phyloP scores from a whole-genome alignment of 2,888 invertebrate genomes.

The Apotomis betuletana region DNA sequence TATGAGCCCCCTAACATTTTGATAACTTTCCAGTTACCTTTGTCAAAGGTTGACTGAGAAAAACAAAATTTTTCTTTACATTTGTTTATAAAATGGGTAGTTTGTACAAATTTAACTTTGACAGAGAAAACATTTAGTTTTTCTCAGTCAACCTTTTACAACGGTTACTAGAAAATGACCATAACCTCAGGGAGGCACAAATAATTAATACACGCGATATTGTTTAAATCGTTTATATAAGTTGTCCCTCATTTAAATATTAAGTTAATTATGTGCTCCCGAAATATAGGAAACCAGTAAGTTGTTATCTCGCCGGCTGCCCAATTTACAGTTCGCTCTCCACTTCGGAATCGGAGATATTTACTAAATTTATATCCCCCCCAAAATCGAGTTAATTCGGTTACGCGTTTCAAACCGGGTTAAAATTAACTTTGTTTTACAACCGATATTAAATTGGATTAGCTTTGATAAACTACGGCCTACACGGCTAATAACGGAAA shows the following conservation, averaged over 20 bases:
- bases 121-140: too few species aligned
- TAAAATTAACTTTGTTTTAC: conserved; percentile 38
- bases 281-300: background rate
- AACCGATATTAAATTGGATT: conserved; percentile 21
- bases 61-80: too few species aligned
- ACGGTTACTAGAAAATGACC: too few species aligned
- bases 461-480: conserved; percentile 35
- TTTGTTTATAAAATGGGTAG: too few species aligned
- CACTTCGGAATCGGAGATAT: conserved; percentile 4
- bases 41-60: too few species aligned
- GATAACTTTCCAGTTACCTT: too few species aligned
- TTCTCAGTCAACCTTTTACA: too few species aligned
- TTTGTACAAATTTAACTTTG: too few species aligned
- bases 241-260: background rate
- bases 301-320: background rate
- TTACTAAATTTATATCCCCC: conserved; percentile 17
- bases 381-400: conserved; percentile 12
- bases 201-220: too few species aligned
- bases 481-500: conserved; percentile 28
- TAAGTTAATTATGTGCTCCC: background rate
- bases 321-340: background rate
- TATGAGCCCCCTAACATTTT: too few species aligned
- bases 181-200: too few species aligned
- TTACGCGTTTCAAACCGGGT: conserved; percentile 9
- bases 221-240: too few species aligned